Base-by-base conservation (phyloP, 1,140 invertebrate genomes). In the Monochamus saltuarius region DNA sequence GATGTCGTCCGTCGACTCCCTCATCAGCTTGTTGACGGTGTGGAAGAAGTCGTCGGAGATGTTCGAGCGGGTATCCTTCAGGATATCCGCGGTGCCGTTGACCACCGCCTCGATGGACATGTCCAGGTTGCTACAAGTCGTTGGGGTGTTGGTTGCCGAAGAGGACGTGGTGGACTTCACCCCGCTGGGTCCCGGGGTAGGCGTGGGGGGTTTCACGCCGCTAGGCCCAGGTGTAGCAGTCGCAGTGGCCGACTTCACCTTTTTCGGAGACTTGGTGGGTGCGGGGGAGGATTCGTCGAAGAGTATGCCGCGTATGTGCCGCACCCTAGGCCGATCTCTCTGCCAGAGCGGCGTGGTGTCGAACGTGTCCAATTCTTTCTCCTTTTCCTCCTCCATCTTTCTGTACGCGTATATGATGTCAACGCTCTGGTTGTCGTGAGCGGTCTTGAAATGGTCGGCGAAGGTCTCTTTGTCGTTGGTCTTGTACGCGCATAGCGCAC, bases 271-370 rank as follows among this genome's bases (percentile, higher is more conserved):
- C 77, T 77, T 16, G 59, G 58, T 6, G 13, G 62, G 56, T 61
- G 62, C 72, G 74, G 61, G 55, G 0, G 2, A 52, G 1, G 35
- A 35, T 64, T 82, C 80, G 38, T 84, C 82, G 36, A 83, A 72
- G 22, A 83, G 71, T 59, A 84, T 84, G 13, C 84, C 84, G 7
- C 53, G 75, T 63, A 87, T 85, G 58, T 86, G 83, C 34, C 82
- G 76, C 3, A 85, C 77, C 46, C 83, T 70, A 0, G 79, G 68
- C 47, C 65, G 65, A 36, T 73, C 66, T 7, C 83, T 73, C 16
- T 78, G 77, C 85, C 85, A 86, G 9, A 86, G 67, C 0, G 84
- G 84, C n/a, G 82, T 82, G 0, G 81, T 84, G 52, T 83, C 80
- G 54, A 83, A 82, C 80, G 78, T 50, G 80, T 80, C 76, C 3